These are phyloP conservation scores for Aproaerema taeniolella DNA, from an alignment of 2,888 invertebrate genomes.

Conservation along the genomic window DNA sequence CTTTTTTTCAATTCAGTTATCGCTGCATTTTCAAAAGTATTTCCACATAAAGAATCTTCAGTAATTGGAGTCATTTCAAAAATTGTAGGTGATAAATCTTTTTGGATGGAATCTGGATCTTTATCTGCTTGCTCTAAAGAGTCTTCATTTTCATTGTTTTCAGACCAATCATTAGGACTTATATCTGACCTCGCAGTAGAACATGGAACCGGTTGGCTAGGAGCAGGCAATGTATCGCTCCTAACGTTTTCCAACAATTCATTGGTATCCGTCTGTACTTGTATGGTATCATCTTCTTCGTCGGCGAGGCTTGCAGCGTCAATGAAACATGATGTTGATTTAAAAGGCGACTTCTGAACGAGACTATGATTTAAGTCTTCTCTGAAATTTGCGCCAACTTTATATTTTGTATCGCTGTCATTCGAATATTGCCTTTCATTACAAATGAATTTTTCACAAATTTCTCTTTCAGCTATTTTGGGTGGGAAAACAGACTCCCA, in stretches of 20 bases:
- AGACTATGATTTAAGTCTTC: constrained; percentile 39
- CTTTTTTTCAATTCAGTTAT: too few species aligned
- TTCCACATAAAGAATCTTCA: constrained; percentile 46
- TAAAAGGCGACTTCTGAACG: constrained; percentile 39
- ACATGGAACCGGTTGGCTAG: constrained; percentile 50
- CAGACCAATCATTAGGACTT: constrained; percentile 56
- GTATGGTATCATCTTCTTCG: constrained; percentile 73
- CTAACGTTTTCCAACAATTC: constrained; percentile 14
- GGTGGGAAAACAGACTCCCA: constrained; percentile 80
- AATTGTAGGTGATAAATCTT: constrained; percentile 53
- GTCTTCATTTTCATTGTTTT: constrained; percentile 58
- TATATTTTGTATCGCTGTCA: constrained; percentile 17
- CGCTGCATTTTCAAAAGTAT: constrained; percentile 33
- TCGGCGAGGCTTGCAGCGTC: constrained; percentile 86
- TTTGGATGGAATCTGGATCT: constrained; percentile 48
- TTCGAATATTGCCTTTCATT: constrained; percentile 47
- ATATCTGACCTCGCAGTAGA: constrained; percentile 40
- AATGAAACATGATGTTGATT: constrained; percentile 81
- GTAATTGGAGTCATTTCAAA: constrained; percentile 57
- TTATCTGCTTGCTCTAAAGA: constrained; percentile 55
- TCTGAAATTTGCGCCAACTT: constrained; percentile 31
- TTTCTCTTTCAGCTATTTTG: constrained; percentile 51
- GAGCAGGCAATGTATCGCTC: constrained; percentile 30
- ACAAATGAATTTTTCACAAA: constrained; percentile 58
- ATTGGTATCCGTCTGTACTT: constrained; percentile 21